Base-by-base conservation (phyloP, 2,888 invertebrate genomes). In the Limnephilus rhombicus region DNA sequence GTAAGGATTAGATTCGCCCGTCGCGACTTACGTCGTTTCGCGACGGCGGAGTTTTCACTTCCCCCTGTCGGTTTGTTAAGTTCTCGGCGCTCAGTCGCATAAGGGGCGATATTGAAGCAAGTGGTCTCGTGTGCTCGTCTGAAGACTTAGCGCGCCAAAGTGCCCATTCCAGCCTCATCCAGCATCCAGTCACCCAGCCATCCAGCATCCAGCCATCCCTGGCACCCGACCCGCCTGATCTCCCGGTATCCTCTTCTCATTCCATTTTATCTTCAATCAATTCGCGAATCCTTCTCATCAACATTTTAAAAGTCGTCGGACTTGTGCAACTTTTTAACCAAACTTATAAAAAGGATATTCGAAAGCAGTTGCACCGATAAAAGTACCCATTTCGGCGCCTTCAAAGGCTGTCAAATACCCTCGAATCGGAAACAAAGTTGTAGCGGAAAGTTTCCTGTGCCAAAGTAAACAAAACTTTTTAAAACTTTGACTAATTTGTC, bases 71-170 rank as follows among this genome's bases (percentile, higher is more conserved):
- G 85, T 45, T 37, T 90, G 91, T 91, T 34, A 68, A 81, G 80
- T 31, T 49, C 53, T 53, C 86, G 89, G 37, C 68, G 86, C 88
- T 92, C 92, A 92, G 92, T 92, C 92, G 92, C 82, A 81, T 86
- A 91, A 88, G 86, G 92, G 92, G 92, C 92, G 92, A 92, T 91
- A 90, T 37, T 31, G 90, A 82, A 90, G 81, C 90, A 34, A 90
- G 90, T 90, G 29, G 85, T 90, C 90, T 90, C 90, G 90, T 90
- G 85, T 34, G 68, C 49, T 90, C 81, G 68, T 85, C 68, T 24
- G 85, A 29, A 90, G 90, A 90, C 45, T 45, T 80, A 90, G 82
- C 80, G 45, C 90, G 90, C 80, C 80, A 68, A 89, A 90, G 90
- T 80, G 88, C 45, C 85, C 37, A 29, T 49, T 85, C 49, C 85